Evolutionary conservation across 2,113 vertebrate genomes (phyloP).

Genomic region (Trogon surrucura): DNA sequence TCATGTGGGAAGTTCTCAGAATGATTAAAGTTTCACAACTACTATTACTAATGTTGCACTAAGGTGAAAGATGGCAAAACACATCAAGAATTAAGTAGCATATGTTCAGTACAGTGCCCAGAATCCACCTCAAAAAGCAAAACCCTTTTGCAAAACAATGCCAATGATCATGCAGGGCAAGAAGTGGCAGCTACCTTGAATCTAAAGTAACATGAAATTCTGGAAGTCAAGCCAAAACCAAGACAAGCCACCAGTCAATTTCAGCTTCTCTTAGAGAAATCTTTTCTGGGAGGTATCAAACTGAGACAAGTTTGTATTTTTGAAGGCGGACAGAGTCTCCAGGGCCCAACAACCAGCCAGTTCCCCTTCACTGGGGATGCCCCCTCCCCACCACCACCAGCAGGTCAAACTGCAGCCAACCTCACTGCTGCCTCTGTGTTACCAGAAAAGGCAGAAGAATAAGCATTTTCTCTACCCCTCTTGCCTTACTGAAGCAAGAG

Average conservation of each 20-base stretch:
- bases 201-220: background rate
- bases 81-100: background rate
- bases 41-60: background rate
- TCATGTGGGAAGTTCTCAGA: conserved; percentile 4
- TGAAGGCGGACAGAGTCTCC: background rate
- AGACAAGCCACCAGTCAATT: background rate
- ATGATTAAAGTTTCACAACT: background rate
- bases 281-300: background rate
- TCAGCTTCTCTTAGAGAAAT: background rate
- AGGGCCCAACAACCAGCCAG: background rate
- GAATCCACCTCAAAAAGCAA: background rate
- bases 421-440: background rate
- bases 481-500: background rate
- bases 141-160: background rate
- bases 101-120: background rate
- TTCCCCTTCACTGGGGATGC: rapidly evolving
- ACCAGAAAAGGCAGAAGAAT: background rate
- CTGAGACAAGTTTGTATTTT: background rate
- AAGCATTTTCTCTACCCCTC: background rate
- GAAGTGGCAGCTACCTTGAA: background rate
- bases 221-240: background rate
- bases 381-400: background rate
- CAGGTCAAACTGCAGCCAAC: background rate
- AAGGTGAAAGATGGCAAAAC: background rate
- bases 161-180: background rate